Percentiles rank a stretch among this genome's conserved stretches.
These are phyloP conservation scores for Trichomycterus rosablanca DNA, from an alignment of 2,113 vertebrate genomes.

Conservation along the genomic window DNA sequence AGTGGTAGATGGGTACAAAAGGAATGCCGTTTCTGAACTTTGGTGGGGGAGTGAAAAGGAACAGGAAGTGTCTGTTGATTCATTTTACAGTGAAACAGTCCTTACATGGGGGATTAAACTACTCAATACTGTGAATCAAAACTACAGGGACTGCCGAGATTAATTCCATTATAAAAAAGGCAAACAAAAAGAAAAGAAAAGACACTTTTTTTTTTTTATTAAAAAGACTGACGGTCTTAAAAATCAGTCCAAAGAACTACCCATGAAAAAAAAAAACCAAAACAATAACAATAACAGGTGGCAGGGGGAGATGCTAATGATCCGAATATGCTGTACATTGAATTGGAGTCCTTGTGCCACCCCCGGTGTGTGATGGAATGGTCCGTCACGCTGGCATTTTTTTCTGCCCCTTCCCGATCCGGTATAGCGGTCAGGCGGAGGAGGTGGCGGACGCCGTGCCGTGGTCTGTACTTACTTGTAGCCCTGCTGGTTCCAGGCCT, in stretches of 20 bases:
- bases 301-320: slow-evolving; percentile 2
- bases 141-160: slow-evolving; percentile 9
- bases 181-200: slow-evolving; percentile 27
- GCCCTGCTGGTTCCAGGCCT: slow-evolving; percentile 94
- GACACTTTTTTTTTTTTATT: slow-evolving; percentile 4
- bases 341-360: slow-evolving; percentile 36
- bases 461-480: slow-evolving; percentile 80
- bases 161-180: background rate
- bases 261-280: background rate
- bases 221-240: slow-evolving; percentile 37
- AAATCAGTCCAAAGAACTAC: slow-evolving; percentile 20
- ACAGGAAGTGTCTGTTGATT: background rate
- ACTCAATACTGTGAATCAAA: background rate
- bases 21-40: background rate
- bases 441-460: slow-evolving; percentile 45
- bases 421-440: slow-evolving; percentile 22
- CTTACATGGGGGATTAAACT: background rate
- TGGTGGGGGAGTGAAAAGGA: no score
- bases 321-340: slow-evolving; percentile 46
- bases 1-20: background rate
- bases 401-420: slow-evolving; percentile 27
- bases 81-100: slow-evolving; percentile 16
- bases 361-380: slow-evolving; percentile 28
- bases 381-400: slow-evolving; percentile 35
- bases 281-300: background rate